These are phyloP conservation scores for Acronicta leporina DNA, from an alignment of 2,888 invertebrate species.

Conservation along the genomic window DNA sequence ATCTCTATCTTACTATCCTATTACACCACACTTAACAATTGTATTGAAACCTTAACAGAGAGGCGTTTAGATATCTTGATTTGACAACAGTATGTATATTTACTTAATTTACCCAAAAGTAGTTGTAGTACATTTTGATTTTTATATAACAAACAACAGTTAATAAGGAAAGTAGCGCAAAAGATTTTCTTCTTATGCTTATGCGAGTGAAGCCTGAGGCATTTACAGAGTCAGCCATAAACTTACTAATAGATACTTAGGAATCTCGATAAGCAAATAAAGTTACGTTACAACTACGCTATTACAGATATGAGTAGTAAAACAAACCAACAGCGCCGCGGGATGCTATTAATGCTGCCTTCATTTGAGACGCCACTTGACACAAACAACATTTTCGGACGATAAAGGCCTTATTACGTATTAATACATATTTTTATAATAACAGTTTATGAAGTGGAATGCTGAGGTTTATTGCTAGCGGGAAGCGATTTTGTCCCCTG, in stretches of 20 bases:
- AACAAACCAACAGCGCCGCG: slow-evolving; percentile 56
- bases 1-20: slow-evolving; percentile 39
- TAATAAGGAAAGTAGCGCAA: background rate
- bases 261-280: slow-evolving; percentile 56
- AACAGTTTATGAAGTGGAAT: slow-evolving; percentile 43
- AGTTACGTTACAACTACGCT: slow-evolving; percentile 44
- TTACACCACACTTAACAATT: slow-evolving; percentile 31
- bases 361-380: slow-evolving; percentile 51
- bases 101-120: too few species aligned
- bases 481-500: slow-evolving; percentile 6
- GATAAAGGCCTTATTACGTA: slow-evolving; percentile 56
- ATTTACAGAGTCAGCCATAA: slow-evolving; percentile 35
- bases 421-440: slow-evolving; percentile 59
- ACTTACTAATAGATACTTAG: slow-evolving; percentile 47
- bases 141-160: too few species aligned
- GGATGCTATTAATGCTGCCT: slow-evolving; percentile 51
- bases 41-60: slow-evolving; percentile 1
- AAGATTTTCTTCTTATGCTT: background rate
- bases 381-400: slow-evolving; percentile 50
- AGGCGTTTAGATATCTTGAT: background rate
- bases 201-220: slow-evolving; percentile 4
- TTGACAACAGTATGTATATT: background rate
- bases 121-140: background rate
- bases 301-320: slow-evolving; percentile 54
- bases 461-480: background rate